phyloP scores from a whole-genome alignment of 2,113 vertebrate genomes.

The Hoplias malabaricus region DNA sequence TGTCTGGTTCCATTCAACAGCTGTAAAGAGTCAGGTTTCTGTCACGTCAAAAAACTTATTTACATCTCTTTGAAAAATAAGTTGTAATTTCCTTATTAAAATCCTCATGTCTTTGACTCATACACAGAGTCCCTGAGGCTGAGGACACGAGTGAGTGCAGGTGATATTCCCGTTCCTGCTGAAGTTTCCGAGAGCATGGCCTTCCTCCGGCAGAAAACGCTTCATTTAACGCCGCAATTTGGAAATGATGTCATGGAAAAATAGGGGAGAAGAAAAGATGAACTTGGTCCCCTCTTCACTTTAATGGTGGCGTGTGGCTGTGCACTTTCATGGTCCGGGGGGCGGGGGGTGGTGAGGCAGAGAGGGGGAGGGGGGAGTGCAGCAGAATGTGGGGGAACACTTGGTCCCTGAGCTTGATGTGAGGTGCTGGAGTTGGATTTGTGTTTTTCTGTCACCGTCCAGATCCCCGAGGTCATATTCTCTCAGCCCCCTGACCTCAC shows the following conservation, averaged over 20 bases:
- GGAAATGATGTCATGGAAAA: constrained; percentile 54
- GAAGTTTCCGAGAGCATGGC: constrained; percentile 37
- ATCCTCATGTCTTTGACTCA: constrained; percentile 3
- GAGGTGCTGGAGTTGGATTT: no score
- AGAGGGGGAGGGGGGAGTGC: not conserved
- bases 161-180: constrained; percentile 40
- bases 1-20: no score
- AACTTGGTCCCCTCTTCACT: constrained; percentile 13
- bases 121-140: constrained; percentile 7
- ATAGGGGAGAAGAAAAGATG: constrained; percentile 11
- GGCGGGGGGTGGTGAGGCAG: not conserved
- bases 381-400: constrained; percentile 1
- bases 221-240: constrained; percentile 40
- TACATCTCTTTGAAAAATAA: not conserved
- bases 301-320: not conserved
- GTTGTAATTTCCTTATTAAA: not conserved
- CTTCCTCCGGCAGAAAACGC: constrained; percentile 46
- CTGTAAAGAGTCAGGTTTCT: no score
- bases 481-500: no score
- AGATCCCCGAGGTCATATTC: no score
- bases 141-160: constrained; percentile 1
- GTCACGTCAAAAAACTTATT: no score
- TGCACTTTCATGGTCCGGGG: not conserved
- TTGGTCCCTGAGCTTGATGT: no score
- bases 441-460: no score